Percentiles rank a stretch among this genome's conserved stretches.
phyloP scores from a whole-genome alignment of 2,113 vertebrate species.

The Aplodontia rufa region DNA sequence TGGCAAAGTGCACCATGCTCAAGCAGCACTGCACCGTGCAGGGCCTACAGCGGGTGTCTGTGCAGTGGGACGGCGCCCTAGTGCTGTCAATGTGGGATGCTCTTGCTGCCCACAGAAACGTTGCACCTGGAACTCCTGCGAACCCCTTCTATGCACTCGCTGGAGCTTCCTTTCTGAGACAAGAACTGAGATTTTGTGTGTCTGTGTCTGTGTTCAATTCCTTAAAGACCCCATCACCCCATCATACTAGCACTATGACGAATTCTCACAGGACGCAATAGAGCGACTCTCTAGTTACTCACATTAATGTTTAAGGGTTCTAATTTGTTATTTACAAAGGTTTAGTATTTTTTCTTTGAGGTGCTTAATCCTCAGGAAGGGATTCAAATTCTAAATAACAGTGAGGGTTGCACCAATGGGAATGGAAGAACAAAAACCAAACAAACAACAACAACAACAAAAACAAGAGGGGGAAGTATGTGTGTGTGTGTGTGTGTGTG shows the following conservation, averaged over 20 bases:
- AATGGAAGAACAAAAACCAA: not conserved
- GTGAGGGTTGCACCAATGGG: not conserved
- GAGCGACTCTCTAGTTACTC: not conserved
- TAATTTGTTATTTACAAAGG: not conserved
- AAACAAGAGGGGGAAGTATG: too few relatives aligned
- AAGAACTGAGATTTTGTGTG: slow-evolving; percentile 52
- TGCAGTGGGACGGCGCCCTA: too few relatives aligned
- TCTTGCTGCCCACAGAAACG: slow-evolving; percentile 68
- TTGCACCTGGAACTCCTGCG: slow-evolving; percentile 61
- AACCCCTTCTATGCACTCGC: slow-evolving; percentile 64
- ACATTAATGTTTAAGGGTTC: not conserved
- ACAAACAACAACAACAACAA: too few relatives aligned
- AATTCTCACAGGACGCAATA: not conserved
- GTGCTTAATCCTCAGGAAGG: slow-evolving; percentile 74
- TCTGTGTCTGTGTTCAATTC: not conserved
- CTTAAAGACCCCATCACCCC: not conserved
- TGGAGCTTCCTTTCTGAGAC: slow-evolving; percentile 61
- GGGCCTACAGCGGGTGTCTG: not conserved
- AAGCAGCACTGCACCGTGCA: too few relatives aligned
- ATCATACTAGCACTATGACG: not conserved
- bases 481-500: too few relatives aligned
- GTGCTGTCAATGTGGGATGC: not conserved
- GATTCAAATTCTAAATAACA: slow-evolving; percentile 69
- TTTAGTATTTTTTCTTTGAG: slow-evolving; percentile 50
- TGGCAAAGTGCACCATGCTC: too few relatives aligned